Percentiles rank a stretch among this genome's conserved stretches.
Conservation (phyloP, 2,113 vertebrate species). For the Strix uralensis region DNA sequence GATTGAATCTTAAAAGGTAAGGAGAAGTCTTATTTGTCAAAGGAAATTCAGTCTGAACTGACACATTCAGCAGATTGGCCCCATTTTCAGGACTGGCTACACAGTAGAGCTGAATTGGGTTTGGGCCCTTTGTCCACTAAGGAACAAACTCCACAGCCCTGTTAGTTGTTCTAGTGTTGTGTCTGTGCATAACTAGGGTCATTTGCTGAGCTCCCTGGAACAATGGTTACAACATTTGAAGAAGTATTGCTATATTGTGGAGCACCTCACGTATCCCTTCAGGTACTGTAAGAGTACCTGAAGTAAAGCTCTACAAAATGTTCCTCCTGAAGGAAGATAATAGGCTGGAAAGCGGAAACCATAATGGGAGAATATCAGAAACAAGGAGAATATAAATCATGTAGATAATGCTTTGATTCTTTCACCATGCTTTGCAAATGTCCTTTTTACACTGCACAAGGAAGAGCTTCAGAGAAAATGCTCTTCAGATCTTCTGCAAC, state of each 20-base stretch:
- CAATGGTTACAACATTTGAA: background rate
- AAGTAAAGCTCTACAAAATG: background rate
- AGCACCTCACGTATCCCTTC: background rate
- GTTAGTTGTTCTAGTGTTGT: background rate
- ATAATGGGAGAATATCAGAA: background rate
- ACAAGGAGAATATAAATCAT: background rate
- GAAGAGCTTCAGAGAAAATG: background rate
- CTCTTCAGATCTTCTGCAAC: background rate
- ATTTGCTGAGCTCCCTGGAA: background rate
- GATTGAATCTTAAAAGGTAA: background rate
- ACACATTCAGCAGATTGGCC: background rate
- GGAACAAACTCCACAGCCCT: background rate
- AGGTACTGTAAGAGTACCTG: background rate
- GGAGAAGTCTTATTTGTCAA: background rate
- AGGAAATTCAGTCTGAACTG: background rate
- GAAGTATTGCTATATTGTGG: background rate
- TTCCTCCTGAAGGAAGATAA: background rate
- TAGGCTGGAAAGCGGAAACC: background rate
- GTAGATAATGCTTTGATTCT: background rate
- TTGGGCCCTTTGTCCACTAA: background rate
- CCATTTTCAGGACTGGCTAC: background rate
- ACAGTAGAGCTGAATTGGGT: background rate
- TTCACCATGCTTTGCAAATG: background rate
- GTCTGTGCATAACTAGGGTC: fast-evolving
- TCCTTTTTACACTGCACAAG: background rate